Base-by-base conservation (phyloP, 2,797 vertebrate genomes). In the Lacerta viridis region DNA sequence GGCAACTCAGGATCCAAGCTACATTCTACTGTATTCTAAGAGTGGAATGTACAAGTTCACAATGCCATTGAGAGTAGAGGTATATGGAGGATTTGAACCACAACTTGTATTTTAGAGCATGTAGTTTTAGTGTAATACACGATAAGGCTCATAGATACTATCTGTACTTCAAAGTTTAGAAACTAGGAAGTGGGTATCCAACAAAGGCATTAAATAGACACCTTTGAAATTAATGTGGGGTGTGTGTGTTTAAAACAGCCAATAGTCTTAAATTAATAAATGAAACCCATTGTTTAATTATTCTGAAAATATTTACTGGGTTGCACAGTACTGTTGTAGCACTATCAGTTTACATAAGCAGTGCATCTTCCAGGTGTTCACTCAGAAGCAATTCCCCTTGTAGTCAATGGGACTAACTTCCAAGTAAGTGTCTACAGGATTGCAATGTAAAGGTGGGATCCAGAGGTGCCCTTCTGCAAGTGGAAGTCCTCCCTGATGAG, bases 71-170 rank as follows among this genome's bases (percentile, higher is more conserved):
- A 61, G 50, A 39, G 33, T 36, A 15, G 79, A 68, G 2, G 41
- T 74, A 75, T 0, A 3, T 83, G 50, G 79, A 90, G 89, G 27
- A 85, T 39, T 85, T 83, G 36, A 93, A 84, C 39, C 72, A 43
- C 55, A 66, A 55, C 11, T 55, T 50, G n/a, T n/a, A 8, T 7
- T 59, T n/a, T 59, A n/a, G 13, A 80, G 55, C 50, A 61, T 80
- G n/a, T 17, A 55, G 17, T 79, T 79, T 55, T 50, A 50, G 50
- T 55, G 50, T 15, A 77, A 83, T 39, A 7, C 66, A 78, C 59
- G 27, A 10, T 83, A 33, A 43, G 33, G 2, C n/a, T 80, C 71
- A 61, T 13, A 87, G 25, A 61, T 72, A 84, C 29, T 84, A 33
- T 33, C 33, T 33, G 33, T 33, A 74, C 13, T 76, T 41, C 75